Percentiles rank a stretch among this genome's conserved stretches.
phyloP scores from a whole-genome alignment of 2,797 vertebrate species.

The Prionace glauca region DNA sequence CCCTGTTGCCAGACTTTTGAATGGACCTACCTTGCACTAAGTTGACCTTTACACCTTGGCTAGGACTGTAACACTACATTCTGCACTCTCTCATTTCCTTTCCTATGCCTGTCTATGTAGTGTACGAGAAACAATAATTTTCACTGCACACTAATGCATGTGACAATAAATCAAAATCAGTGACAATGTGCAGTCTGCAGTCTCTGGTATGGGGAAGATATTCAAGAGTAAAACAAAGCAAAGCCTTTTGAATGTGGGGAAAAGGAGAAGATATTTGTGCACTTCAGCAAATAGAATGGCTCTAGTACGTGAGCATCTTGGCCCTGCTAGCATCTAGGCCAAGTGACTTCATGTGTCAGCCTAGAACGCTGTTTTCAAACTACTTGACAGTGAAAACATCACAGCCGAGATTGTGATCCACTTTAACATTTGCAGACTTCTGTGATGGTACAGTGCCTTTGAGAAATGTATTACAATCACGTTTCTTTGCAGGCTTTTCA shows the following conservation, averaged over 20 bases:
- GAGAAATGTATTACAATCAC: too few species aligned
- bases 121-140: too few species aligned
- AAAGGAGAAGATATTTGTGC: background rate
- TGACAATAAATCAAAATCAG: too few species aligned
- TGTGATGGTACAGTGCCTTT: too few species aligned
- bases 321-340: background rate
- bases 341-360: background rate
- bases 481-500: too few species aligned
- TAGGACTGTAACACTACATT: too few species aligned
- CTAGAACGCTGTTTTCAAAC: background rate
- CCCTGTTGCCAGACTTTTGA: too few species aligned
- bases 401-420: background rate
- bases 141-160: too few species aligned
- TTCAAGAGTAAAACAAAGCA: background rate
- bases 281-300: background rate
- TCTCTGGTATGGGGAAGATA: background rate
- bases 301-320: background rate
- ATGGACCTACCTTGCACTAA: too few species aligned
- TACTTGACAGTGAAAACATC: background rate
- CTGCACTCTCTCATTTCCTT: too few species aligned
- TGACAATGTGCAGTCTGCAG: background rate
- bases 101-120: too few species aligned
- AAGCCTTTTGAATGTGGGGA: background rate
- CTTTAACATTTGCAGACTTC: background rate
- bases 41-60: too few species aligned